Evolutionary conservation across 2,888 invertebrate genomes (phyloP).

Genomic region (Deilephila elpenor): DNA sequence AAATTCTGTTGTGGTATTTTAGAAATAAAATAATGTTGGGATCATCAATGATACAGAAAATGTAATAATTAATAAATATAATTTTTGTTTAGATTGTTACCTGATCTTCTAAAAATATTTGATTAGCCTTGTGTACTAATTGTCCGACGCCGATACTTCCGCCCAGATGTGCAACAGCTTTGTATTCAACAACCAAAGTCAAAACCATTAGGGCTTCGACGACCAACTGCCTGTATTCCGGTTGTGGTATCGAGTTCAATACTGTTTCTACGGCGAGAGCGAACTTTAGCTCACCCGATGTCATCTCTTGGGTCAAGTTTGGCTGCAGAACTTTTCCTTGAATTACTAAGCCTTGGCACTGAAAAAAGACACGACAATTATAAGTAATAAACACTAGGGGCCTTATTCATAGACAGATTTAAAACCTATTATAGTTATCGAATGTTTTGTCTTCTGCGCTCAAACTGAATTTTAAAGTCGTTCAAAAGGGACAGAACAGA

Average conservation of each 20-base stretch:
- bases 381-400: background rate
- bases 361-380: conserved; percentile 40
- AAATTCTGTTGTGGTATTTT: too few species aligned
- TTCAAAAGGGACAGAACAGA: too few species aligned
- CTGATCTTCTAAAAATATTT: conserved; percentile 98
- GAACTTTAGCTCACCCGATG: conserved; percentile 98
- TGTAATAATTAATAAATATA: too few species aligned
- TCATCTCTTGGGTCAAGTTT: conserved; percentile 99
- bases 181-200: conserved; percentile 94
- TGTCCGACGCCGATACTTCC: conserved; percentile 95
- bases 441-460: too few species aligned
- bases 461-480: too few species aligned
- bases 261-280: conserved; percentile 98
- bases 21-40: too few species aligned
- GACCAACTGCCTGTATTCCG: conserved; percentile 98
- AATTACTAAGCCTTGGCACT: conserved; percentile 96
- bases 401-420: too few species aligned
- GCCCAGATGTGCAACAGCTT: conserved; percentile 90
- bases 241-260: conserved; percentile 98
- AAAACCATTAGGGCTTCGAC: conserved; percentile 99
- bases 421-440: background rate
- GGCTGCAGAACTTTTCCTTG: conserved; percentile 96
- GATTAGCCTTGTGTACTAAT: conserved; percentile 96
- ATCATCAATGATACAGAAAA: too few species aligned
- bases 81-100: conserved; percentile 69